Evolutionary conservation across 2,113 vertebrate genomes (phyloP).

Genomic region (Hippocampus mohnikei): DNA sequence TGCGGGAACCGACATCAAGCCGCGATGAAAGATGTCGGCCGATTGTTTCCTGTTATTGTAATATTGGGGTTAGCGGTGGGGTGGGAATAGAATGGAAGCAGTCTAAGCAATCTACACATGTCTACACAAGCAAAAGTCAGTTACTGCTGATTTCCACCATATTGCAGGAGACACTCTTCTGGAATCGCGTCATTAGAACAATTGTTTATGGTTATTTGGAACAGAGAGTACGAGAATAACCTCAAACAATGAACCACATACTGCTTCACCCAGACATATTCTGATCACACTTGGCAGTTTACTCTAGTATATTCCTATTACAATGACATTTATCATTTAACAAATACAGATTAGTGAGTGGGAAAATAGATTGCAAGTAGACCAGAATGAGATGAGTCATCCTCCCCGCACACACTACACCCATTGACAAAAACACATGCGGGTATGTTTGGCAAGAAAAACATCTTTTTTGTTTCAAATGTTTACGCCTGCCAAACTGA

Average conservation of each 20-base stretch:
- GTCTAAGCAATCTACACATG: not conserved
- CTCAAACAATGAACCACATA: not conserved
- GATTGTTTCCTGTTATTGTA: slow-evolving; percentile 79
- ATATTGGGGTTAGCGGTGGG: slow-evolving; percentile 25
- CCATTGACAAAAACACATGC: not conserved
- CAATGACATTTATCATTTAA: not conserved
- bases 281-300: not conserved
- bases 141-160: not conserved
- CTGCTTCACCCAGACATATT: slow-evolving; percentile 1
- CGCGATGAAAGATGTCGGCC: slow-evolving; percentile 63
- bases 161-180: not conserved
- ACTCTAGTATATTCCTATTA: not conserved
- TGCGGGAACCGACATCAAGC: slow-evolving; percentile 58
- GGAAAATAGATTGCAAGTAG: slow-evolving; percentile 12
- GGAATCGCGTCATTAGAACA: not conserved
- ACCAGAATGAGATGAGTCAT: slow-evolving; percentile 12
- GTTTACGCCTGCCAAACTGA: too few species aligned
- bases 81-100: slow-evolving; percentile 2
- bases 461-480: too few species aligned
- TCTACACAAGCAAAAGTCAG: not conserved
- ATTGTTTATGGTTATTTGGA: not conserved
- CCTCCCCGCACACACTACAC: not conserved
- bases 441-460: too few species aligned
- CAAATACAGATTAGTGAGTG: not conserved
- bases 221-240: not conserved